Conservation (phyloP, 2,888 invertebrate species). For the Diaphora mendica region DNA sequence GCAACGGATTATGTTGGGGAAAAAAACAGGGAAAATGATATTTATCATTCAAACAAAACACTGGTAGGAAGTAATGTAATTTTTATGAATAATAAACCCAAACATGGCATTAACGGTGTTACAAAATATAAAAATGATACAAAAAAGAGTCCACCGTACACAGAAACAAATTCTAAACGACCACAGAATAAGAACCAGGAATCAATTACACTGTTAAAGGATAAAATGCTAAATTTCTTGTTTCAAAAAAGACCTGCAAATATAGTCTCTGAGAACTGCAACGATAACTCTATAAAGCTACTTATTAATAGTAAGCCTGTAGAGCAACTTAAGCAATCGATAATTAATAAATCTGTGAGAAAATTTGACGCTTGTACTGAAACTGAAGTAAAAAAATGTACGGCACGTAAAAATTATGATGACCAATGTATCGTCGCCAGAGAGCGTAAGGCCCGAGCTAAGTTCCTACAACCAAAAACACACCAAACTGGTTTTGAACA, state of each 20-base stretch:
- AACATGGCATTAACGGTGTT: slow-evolving; percentile 8
- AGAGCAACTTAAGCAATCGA: background rate
- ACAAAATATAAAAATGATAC: slow-evolving; percentile 31
- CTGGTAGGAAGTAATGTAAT: slow-evolving; percentile 8
- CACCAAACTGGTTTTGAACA: slow-evolving; percentile 27
- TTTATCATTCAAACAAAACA: slow-evolving; percentile 2
- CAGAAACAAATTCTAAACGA: slow-evolving; percentile 37
- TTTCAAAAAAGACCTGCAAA: slow-evolving; percentile 61
- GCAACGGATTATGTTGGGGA: background rate
- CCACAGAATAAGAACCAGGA: slow-evolving; percentile 48
- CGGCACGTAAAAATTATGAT: background rate
- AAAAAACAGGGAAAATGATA: background rate
- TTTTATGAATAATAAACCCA: slow-evolving; percentile 9
- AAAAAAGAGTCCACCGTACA: slow-evolving; percentile 23
- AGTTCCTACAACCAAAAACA: slow-evolving; percentile 14
- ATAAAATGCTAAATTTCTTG: slow-evolving; percentile 69
- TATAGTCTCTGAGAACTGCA: slow-evolving; percentile 26
- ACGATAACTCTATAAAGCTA: slow-evolving; percentile 7
- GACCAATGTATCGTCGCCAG: slow-evolving; percentile 1
- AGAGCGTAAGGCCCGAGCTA: slow-evolving; percentile 10
- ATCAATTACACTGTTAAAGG: slow-evolving; percentile 64
- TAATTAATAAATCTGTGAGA: slow-evolving; percentile 14
- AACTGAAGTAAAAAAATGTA: slow-evolving; percentile 5
- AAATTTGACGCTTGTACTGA: slow-evolving; percentile 29
- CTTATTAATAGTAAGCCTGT: slow-evolving; percentile 7